Evolutionary conservation across 1,140 invertebrate genomes (phyloP).

Genomic region (Heliconius congener): DNA sequence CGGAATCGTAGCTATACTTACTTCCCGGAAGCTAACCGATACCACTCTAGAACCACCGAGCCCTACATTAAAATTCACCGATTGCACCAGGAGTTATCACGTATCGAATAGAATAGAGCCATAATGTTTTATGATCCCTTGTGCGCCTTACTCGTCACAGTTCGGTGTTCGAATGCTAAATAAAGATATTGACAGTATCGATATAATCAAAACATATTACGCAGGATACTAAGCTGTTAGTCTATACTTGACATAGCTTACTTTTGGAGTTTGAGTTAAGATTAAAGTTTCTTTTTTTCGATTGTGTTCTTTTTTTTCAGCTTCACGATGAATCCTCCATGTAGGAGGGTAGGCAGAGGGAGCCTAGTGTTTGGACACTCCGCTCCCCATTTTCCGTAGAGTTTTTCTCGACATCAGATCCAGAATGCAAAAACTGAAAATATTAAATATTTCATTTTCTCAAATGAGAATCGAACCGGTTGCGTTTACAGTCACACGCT

Average conservation of each 20-base stretch:
- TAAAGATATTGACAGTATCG: constrained; percentile 51
- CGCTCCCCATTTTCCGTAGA: too few species aligned
- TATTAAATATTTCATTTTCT: too few species aligned
- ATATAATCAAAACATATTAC: constrained; percentile 37
- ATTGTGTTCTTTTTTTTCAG: too few species aligned
- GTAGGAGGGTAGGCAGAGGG: too few species aligned
- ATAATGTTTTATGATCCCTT: constrained; percentile 80
- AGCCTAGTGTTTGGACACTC: too few species aligned
- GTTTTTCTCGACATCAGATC: too few species aligned
- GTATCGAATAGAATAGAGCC: constrained; percentile 79
- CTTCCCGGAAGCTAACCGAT: constrained; percentile 73
- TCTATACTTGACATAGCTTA: neutral
- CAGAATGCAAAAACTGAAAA: too few species aligned
- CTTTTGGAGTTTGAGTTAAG: neutral
- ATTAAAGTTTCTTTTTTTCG: too few species aligned
- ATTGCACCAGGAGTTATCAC: constrained; percentile 73
- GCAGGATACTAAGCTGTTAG: constrained; percentile 19
- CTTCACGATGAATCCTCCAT: too few species aligned
- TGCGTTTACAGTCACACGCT: too few species aligned
- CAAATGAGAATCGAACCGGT: too few species aligned
- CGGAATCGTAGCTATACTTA: constrained; percentile 52
- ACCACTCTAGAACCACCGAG: constrained; percentile 56
- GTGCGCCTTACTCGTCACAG: constrained; percentile 71
- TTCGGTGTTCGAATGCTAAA: constrained; percentile 74
- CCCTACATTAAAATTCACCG: constrained; percentile 77